Base-by-base conservation (phyloP, 2,888 invertebrate genomes). In the Andrena dorsata region DNA sequence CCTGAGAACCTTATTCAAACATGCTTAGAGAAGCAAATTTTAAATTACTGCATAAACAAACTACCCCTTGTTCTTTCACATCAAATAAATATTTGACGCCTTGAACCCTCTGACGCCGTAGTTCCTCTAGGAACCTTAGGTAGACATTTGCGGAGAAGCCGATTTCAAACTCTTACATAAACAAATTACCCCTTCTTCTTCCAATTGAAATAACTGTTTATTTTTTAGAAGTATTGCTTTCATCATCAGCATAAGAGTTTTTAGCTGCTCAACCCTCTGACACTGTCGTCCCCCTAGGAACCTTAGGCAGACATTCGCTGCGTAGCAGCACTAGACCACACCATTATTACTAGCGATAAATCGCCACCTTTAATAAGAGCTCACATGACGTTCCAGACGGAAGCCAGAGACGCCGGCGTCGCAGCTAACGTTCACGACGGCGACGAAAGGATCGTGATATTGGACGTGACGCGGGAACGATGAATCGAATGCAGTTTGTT, bases 331-430 rank as follows among this genome's bases (percentile, higher is more conserved):
- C 91, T 91, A 92, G 91, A 93, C 92, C 92, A 90, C 92, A 91
- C 91, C 91, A 92, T 93, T 93, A 93, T 93, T 93, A 92, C 93
- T 88, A 90, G 91, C 93, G 89, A 93, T 93, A 93, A 93, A 93
- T 93, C 93, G 93, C 92, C 92, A 91, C 91, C 90, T 93, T 93
- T 93, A 93, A 93, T 93, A 93, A 93, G 92, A 92, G 91, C 78
- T 76, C 81, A 68, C 78, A 73, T 86, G 88, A 85, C 87, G 78
- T 83, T 78, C 80, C 82, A 81, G 86, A 80, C 82, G 80, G 82
- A 87, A 82, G 76, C 76, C 78, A 76, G 82, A 80, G 77, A 84
- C 81, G 82, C 28, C 53, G 51, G 26, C 74, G 70, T 58, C 65
- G 26, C 64, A 53, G 65, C 56, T 16, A 61, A 16, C 66, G 66